Conservation (phyloP, 1,140 invertebrate species). For the Caenorhabditis remanei region DNA sequence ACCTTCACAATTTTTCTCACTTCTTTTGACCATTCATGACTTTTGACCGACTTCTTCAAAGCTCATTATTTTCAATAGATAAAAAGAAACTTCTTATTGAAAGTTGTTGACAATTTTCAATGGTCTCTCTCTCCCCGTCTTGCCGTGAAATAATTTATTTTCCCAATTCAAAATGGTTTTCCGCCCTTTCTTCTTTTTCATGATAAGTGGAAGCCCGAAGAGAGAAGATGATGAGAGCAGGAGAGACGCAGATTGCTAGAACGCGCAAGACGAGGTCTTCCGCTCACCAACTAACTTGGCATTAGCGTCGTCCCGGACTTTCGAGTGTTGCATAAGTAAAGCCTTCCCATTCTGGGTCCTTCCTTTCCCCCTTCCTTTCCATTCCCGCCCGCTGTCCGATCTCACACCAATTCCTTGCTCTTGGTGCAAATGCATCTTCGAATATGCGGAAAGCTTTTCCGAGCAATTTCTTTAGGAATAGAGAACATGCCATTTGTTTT, state of each 20-base stretch:
- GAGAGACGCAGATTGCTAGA: slow-evolving; percentile 15
- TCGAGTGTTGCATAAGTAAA: slow-evolving; percentile 50
- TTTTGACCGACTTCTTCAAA: background rate
- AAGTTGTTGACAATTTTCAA: background rate
- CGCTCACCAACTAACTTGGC: slow-evolving; percentile 48
- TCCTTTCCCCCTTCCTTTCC: background rate
- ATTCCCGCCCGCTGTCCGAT: background rate
- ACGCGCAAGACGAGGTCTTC: slow-evolving; percentile 47
- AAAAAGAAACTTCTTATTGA: slow-evolving; percentile 3
- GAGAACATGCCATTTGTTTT: slow-evolving; percentile 25
- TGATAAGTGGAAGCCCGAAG: slow-evolving; percentile 43
- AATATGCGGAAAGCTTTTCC: background rate
- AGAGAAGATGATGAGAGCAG: slow-evolving; percentile 21
- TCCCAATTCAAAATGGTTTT: slow-evolving; percentile 12
- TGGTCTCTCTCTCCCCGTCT: background rate
- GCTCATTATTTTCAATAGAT: background rate
- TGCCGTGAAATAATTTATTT: slow-evolving; percentile 38
- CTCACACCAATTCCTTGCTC: slow-evolving; percentile 2
- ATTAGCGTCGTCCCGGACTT: slow-evolving; percentile 43
- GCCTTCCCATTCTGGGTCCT: background rate
- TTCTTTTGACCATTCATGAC: slow-evolving; percentile 12
- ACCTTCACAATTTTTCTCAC: background rate
- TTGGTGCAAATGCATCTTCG: slow-evolving; percentile 12
- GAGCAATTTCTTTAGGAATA: background rate
- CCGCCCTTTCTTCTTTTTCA: slow-evolving; percentile 1